phyloP scores from a whole-genome alignment of 2,888 invertebrate species.

The Pristionchus maxplancki region DNA sequence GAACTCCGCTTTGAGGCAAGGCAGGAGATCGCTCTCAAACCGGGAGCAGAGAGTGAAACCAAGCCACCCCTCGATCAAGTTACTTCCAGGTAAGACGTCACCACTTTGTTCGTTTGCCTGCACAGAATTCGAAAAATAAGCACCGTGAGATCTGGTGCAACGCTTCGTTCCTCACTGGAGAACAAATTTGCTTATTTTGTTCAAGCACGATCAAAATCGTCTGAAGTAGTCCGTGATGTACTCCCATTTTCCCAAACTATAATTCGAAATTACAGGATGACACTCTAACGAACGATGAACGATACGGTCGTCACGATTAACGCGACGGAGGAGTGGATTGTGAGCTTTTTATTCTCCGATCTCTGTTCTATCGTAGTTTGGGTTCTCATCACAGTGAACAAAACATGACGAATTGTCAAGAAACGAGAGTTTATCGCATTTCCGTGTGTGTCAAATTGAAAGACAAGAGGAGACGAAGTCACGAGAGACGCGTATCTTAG shows the following conservation, averaged over 20 bases:
- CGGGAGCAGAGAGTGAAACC: not conserved
- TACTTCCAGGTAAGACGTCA: conserved; percentile 16
- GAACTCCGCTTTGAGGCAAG: not conserved
- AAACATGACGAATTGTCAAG: not conserved
- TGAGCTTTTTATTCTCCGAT: not conserved
- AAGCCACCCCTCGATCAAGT: not conserved
- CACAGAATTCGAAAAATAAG: not conserved
- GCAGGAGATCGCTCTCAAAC: not conserved
- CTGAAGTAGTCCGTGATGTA: no score
- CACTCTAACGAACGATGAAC: not conserved
- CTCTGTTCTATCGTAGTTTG: no score
- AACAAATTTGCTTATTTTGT: not conserved
- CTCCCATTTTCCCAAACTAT: no score
- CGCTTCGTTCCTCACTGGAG: not conserved
- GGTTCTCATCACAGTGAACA: not conserved
- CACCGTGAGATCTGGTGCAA: not conserved
- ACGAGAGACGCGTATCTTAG: not conserved
- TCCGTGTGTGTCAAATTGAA: not conserved
- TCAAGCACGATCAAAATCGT: no score
- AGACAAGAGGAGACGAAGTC: not conserved
- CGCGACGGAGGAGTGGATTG: not conserved
- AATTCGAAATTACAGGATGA: not conserved
- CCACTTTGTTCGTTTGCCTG: not conserved
- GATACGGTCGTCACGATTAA: not conserved
- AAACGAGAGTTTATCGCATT: not conserved